Conservation (phyloP, 1,140 invertebrate species). For the Neodiprion pinetum region DNA sequence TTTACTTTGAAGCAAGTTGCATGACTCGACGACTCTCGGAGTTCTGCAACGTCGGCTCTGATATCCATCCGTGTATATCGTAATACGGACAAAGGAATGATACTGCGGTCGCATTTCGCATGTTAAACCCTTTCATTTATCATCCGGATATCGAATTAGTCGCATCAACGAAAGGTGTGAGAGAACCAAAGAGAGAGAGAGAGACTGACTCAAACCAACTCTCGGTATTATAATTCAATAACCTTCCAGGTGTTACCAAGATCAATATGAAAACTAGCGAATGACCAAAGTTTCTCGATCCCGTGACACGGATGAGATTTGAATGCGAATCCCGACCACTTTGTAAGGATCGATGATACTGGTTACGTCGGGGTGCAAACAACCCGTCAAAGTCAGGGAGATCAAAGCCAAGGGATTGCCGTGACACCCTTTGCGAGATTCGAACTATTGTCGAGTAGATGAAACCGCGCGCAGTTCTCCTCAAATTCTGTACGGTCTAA, state of each 20-base stretch:
- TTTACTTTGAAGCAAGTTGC: too few species aligned
- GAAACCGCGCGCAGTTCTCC: not conserved
- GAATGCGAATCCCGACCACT: not conserved
- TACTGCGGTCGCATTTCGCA: too few species aligned
- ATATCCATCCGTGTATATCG: too few species aligned
- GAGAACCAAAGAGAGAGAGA: too few species aligned
- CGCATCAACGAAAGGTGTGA: too few species aligned
- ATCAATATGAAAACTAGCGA: not conserved
- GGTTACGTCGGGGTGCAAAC: not conserved
- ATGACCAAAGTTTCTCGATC: not conserved
- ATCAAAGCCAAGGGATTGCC: not conserved
- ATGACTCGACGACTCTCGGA: too few species aligned
- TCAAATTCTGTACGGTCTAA: too few species aligned
- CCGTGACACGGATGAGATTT: not conserved
- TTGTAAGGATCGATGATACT: not conserved
- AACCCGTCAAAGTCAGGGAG: not conserved
- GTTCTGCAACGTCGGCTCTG: too few species aligned
- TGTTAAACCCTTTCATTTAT: too few species aligned
- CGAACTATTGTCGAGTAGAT: slow-evolving; percentile 5
- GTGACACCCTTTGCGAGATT: not conserved
- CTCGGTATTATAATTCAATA: not conserved
- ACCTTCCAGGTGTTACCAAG: not conserved
- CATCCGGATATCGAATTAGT: too few species aligned
- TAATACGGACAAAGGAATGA: too few species aligned
- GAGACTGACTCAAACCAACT: too few species aligned